Base-by-base conservation (phyloP, 2,888 invertebrate species). In the Aphodius sticticus region DNA sequence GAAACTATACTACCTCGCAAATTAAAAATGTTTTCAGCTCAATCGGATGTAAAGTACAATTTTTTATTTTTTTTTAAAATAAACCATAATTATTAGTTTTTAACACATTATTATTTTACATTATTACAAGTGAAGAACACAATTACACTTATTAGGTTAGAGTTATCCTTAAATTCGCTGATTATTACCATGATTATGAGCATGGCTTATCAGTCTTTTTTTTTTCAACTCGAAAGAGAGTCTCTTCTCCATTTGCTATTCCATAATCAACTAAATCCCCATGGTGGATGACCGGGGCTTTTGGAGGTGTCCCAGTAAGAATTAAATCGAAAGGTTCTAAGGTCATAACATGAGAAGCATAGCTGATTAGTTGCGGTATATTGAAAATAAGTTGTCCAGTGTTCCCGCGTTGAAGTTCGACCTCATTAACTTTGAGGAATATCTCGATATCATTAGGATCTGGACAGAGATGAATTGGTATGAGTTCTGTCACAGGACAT, bases 291-390 rank as follows among this genome's bases (percentile, higher is more conserved):
- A 53, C 2, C 3, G 53, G 53, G 4, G 53, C 53, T 53, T 12
- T 53, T 53, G 92, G 91, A 0, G 95, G 95, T 0, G 95, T 94
- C 6, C 95, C 96, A 2, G 95, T 95, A 37, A 96, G 88, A 82
- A 96, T 92, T 12, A 96, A 87, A 88, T 96, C 96, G 81, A 94
- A 93, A 14, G 92, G 91, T 84, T 95, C 94, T 81, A 96, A 86
- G 0, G 94, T 95, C 88, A 96, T 94, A 85, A 91, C 93, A 78
- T 91, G 88, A 5, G 94, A 94, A 70, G 94, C 91, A 86, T 92
- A 93, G 76, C 92, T 90, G 37, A 96, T 91, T 9, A 96, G 88
- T 76, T 91, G 89, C 0, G 94, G 92, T 16, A 94, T 90, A 76
- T 89, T 90, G 86, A 95, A 95, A 36, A 95, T 91, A 90, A 96